Percentiles rank a stretch among this genome's conserved stretches.
Evolutionary conservation across 1,140 invertebrate species (phyloP).

Genomic region (Heliconius hermathena): DNA sequence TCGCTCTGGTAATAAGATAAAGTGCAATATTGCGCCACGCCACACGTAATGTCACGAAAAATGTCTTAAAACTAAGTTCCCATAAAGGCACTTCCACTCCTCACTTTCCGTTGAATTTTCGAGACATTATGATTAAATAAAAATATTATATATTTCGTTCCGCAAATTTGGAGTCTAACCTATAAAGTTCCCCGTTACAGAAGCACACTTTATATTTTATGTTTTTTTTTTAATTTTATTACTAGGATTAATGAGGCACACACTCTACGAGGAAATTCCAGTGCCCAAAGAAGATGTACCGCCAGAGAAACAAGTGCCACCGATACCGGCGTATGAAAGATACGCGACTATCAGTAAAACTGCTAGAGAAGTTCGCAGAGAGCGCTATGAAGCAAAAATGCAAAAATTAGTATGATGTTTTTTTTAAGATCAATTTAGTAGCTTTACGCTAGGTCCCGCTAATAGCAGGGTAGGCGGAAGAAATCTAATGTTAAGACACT

Average conservation of each 20-base stretch:
- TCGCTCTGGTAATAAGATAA: no score
- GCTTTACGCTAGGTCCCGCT: background rate
- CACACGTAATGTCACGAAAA: no score
- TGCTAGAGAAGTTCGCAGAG: constrained; percentile 60
- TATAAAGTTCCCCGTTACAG: no score
- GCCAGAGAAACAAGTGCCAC: constrained; percentile 68
- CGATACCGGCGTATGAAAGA: constrained; percentile 67
- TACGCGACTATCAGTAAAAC: constrained; percentile 72
- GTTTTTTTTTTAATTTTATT: background rate
- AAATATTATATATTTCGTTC: no score
- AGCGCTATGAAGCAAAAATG: constrained; percentile 62
- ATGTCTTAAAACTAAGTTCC: no score
- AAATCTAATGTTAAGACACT: background rate
- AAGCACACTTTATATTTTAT: background rate
- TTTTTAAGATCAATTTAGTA: background rate
- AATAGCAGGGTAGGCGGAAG: background rate
- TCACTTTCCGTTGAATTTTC: no score
- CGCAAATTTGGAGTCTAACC: no score
- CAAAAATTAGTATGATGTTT: constrained; percentile 47
- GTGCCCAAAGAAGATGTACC: constrained; percentile 68
- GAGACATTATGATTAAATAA: no score
- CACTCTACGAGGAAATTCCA: constrained; percentile 73
- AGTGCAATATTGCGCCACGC: no score
- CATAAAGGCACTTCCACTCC: no score
- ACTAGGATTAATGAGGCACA: constrained; percentile 62